A percentile compares a stretch with the other conserved stretches of the same genome.
These are phyloP conservation scores for Molorchus minor DNA, from an alignment of 2,888 invertebrate species.

Conservation along the genomic window DNA sequence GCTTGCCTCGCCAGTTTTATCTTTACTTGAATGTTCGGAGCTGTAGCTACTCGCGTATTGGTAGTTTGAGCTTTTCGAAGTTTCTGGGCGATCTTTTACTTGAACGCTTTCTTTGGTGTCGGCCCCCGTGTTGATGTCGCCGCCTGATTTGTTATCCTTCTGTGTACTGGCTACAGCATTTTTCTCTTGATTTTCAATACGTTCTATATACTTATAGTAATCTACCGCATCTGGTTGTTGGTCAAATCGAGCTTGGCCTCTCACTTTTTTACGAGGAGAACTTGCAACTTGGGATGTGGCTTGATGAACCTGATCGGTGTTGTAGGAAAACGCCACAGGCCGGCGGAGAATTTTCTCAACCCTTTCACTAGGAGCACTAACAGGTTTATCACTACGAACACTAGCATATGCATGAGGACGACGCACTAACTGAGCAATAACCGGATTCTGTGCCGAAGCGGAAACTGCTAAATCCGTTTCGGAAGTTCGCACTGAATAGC, in stretches of 20 bases:
- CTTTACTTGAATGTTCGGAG: background rate
- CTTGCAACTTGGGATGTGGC: slow-evolving; percentile 6
- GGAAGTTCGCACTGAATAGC: slow-evolving; percentile 22
- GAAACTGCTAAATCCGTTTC: slow-evolving; percentile 42
- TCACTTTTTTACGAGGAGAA: slow-evolving; percentile 17
- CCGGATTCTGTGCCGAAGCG: slow-evolving; percentile 51
- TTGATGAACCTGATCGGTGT: slow-evolving; percentile 31
- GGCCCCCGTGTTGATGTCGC: no score
- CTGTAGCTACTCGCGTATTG: no score
- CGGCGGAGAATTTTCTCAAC: slow-evolving; percentile 53
- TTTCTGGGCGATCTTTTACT: background rate
- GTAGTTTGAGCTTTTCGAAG: background rate
- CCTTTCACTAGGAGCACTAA: slow-evolving; percentile 49
- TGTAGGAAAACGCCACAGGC: slow-evolving; percentile 54
- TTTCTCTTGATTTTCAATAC: slow-evolving; percentile 18
- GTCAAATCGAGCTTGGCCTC: slow-evolving; percentile 32
- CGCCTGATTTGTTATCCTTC: no score
- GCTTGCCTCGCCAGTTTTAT: background rate
- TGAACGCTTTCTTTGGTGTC: no score
- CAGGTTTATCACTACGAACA: no score
- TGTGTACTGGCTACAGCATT: slow-evolving; percentile 19
- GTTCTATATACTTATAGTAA: slow-evolving; percentile 41
- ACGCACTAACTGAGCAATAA: slow-evolving; percentile 40
- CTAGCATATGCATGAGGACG: slow-evolving; percentile 23
- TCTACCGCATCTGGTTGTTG: slow-evolving; percentile 39